A percentile compares a stretch with the other conserved stretches of the same genome.
Conservation (phyloP, 2,888 invertebrate species). For the Sesia bembeciformis region DNA sequence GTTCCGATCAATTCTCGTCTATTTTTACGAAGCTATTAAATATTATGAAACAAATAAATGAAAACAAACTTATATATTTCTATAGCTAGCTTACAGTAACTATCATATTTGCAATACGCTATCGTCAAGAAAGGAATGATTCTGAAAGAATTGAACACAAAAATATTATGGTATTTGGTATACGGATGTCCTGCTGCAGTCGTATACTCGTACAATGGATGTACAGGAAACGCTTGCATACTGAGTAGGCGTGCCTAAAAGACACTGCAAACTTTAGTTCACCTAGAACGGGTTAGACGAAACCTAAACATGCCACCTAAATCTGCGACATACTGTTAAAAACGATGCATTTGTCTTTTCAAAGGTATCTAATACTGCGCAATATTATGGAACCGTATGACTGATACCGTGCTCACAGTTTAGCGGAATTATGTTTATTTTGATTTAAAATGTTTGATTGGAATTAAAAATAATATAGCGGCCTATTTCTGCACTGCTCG, state of each 20-base stretch:
- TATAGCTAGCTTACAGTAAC: slow-evolving; percentile 27
- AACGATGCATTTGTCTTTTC: neutral
- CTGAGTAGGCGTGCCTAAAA: slow-evolving; percentile 73
- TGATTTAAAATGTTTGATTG: too few relatives aligned
- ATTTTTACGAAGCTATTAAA: neutral
- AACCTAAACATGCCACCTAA: slow-evolving; percentile 66
- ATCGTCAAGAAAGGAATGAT: slow-evolving; percentile 64
- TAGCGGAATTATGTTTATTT: too few relatives aligned
- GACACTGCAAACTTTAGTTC: slow-evolving; percentile 70
- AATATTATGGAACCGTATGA: too few relatives aligned
- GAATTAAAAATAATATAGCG: too few relatives aligned
- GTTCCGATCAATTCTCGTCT: neutral
- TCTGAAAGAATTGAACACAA: slow-evolving; percentile 65
- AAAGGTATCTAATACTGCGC: too few relatives aligned
- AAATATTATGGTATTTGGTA: slow-evolving; percentile 63
- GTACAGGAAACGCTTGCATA: slow-evolving; percentile 71
- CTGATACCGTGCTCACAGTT: too few relatives aligned
- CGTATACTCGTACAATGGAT: slow-evolving; percentile 58
- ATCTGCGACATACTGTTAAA: slow-evolving; percentile 51
- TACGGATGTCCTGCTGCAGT: slow-evolving; percentile 68
- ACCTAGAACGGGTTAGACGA: slow-evolving; percentile 66
- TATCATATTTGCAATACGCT: slow-evolving; percentile 48
- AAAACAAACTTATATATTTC: slow-evolving; percentile 8
- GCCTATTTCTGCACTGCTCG: too few relatives aligned
- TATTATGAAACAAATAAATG: neutral